Base-by-base conservation (phyloP, 2,797 vertebrate species). In the Varecia variegata region DNA sequence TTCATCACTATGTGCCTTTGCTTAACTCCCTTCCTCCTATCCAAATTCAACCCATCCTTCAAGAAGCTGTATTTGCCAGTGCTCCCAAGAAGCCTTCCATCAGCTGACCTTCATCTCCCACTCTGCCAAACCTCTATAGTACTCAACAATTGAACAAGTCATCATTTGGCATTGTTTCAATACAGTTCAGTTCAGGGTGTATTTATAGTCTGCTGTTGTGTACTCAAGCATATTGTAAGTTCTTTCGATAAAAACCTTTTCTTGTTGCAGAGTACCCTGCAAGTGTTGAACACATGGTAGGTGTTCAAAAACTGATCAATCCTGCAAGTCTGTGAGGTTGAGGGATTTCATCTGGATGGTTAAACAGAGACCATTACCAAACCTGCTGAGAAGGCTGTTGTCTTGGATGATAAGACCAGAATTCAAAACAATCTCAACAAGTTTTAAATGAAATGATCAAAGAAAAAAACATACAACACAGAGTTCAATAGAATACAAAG, bases 381-480 rank as follows among this genome's bases (percentile, higher is more conserved):
- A 86, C 17, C 68, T 9, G 71, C 47, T 58, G 73, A 85, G 87
- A 93, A 84, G 71, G 83, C 84, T 81, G 43, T 67, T 0, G 0
- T 83, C 65, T 85, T 93, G 50, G 56, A 76, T 18, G 38, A 67
- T 90, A 97, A 93, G 54, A 88, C 76, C 88, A 95, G 45, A 97
- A 92, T 82, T 93, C 50, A 96, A 83, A 97, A 86, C 68, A 90
- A 90, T 21, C 17, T 90, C 40, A 96, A 88, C 14, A 89, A 88
- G 23, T 84, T 95, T 95, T 80, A 58, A 90, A 68, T 81, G 77
- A 95, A 87, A 62, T 91, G 20, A 91, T 88, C 21, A 82, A 76
- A 86, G 58, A 23, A 93, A 90, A 79, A 94, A 93, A 80, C 5
- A 62, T 40, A 90, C 50, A 97, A 84, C 71, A 77, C 47, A 21